phyloP scores from a whole-genome alignment of 2,888 invertebrate species.

The Athalia rosae region DNA sequence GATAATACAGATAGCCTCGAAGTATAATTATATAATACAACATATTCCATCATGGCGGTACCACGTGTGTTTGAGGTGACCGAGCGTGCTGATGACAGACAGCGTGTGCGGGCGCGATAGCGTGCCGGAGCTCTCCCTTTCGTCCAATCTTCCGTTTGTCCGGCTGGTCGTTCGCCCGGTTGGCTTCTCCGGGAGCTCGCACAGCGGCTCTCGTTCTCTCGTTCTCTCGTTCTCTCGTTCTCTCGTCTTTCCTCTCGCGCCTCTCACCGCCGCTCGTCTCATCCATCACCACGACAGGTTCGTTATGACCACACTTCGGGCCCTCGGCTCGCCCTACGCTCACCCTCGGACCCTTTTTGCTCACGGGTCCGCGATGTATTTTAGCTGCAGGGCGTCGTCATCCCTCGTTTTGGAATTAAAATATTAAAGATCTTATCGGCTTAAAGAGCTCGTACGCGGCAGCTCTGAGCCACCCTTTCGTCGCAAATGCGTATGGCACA shows the following conservation, averaged over 20 bases:
- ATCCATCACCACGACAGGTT: constrained; percentile 71
- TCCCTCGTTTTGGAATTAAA: constrained; percentile 49
- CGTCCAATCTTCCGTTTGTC: constrained; percentile 26
- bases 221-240: constrained; percentile 48
- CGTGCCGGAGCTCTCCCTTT: constrained; percentile 57
- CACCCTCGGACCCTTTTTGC: constrained; percentile 64
- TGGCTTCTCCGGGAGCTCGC: constrained; percentile 20
- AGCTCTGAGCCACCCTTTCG: background rate
- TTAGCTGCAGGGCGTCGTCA: constrained; percentile 55
- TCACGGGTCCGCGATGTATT: constrained; percentile 62
- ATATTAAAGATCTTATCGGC: constrained; percentile 54
- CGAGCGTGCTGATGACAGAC: constrained; percentile 70
- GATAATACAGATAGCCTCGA: constrained; percentile 57
- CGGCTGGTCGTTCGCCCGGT: constrained; percentile 16
- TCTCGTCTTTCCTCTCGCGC: constrained; percentile 49
- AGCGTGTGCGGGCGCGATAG: constrained; percentile 67
- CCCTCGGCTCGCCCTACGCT: constrained; percentile 53
- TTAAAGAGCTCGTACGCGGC: constrained; percentile 19
- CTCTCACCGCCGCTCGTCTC: constrained; percentile 58
- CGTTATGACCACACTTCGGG: constrained; percentile 69
- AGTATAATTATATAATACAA: constrained; percentile 66
- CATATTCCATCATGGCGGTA: constrained; percentile 63
- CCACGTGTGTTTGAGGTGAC: constrained; percentile 70
- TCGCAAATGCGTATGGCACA: background rate
- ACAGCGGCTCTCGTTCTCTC: constrained; percentile 44